These are phyloP conservation scores for Python bivittatus DNA, from an alignment of 2,113 vertebrate genomes.

Conservation along the genomic window DNA sequence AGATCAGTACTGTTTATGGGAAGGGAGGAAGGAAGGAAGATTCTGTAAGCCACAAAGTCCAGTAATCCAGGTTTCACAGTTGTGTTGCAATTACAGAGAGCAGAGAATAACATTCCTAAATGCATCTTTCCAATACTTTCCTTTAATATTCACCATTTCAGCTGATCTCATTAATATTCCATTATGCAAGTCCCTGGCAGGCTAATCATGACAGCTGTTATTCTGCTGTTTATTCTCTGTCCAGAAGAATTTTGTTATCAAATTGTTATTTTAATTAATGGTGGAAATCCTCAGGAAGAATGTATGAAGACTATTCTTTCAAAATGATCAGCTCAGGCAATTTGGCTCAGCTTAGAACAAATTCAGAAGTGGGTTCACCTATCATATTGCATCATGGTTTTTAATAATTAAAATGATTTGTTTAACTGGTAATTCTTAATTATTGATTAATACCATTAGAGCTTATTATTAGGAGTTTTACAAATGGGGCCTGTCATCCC, in stretches of 20 bases:
- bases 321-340: not conserved
- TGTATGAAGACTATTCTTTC: slow-evolving; percentile 13
- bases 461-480: not conserved
- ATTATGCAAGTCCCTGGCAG: slow-evolving; percentile 55
- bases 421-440: not conserved
- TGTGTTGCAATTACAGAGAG: not conserved
- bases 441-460: not conserved
- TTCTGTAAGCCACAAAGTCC: not conserved
- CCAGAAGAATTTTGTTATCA: slow-evolving; percentile 57
- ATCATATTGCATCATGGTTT: slow-evolving; percentile 4
- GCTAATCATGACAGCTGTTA: slow-evolving; percentile 64
- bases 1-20: not conserved
- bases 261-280: slow-evolving; percentile 62
- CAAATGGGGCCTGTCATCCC: not conserved
- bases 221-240: slow-evolving; percentile 57
- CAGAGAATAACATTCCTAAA: not conserved
- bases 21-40: not conserved
- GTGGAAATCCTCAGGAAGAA: slow-evolving; percentile 25
- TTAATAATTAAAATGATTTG: rapidly evolving
- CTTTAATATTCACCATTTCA: slow-evolving; percentile 48
- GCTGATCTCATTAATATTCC: slow-evolving; percentile 50
- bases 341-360: not conserved
- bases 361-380: not conserved
- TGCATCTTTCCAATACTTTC: slow-evolving; percentile 31
- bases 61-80: not conserved